A percentile compares a stretch with the other conserved stretches of the same genome.
These are phyloP conservation scores for Perca flavescens DNA, from an alignment of 2,113 vertebrate genomes.

Conservation along the genomic window DNA sequence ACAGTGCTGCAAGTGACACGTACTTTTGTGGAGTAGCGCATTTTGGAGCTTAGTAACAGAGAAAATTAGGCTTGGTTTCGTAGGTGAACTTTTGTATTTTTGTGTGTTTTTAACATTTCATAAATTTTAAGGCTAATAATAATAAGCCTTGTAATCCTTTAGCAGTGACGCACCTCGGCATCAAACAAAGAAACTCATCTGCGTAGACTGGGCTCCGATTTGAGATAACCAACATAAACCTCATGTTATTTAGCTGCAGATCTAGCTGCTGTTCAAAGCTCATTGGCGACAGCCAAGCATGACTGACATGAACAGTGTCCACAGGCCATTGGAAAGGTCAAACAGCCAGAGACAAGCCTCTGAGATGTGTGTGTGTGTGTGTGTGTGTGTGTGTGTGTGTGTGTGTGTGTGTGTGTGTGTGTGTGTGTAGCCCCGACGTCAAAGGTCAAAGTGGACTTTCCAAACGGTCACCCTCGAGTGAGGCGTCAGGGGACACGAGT, in stretches of 20 bases:
- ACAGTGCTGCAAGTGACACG: background rate
- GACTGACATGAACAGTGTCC: constrained; percentile 62
- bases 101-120: background rate
- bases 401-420: background rate
- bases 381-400: too few species aligned
- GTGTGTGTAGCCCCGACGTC: background rate
- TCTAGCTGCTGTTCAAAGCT: background rate
- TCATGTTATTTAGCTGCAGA: background rate
- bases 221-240: background rate
- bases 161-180: background rate
- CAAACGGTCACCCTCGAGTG: constrained; percentile 71
- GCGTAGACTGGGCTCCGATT: background rate
- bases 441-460: constrained; percentile 74
- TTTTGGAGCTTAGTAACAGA: background rate
- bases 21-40: background rate
- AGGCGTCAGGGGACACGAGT: constrained; percentile 56
- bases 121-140: background rate
- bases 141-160: background rate
- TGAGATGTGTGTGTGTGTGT: constrained; percentile 2
- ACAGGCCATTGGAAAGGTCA: constrained; percentile 58
- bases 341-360: constrained; percentile 45
- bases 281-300: background rate
- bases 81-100: background rate
- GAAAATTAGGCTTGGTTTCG: background rate
- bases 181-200: constrained; percentile 8